Base-by-base conservation (phyloP, 2,113 vertebrate genomes). In the Anas platyrhynchos region DNA sequence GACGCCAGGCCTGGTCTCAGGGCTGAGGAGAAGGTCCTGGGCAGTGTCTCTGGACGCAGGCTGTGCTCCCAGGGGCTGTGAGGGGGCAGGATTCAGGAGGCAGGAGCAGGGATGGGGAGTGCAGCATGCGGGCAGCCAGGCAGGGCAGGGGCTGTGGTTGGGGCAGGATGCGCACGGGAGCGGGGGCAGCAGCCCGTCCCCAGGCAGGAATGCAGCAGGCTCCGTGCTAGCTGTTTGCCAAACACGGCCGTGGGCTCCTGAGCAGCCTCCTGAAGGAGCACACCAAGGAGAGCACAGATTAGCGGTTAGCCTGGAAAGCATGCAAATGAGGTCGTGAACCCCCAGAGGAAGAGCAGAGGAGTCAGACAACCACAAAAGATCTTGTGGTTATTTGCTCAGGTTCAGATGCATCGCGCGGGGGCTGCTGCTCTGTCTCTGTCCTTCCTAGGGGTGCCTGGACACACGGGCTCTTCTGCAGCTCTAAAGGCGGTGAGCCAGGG, bases 261-360 rank as follows among this genome's bases (percentile, higher is more conserved):
- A 7, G 72, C 23, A 63, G 44, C 71, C 5, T 32, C 34, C 54
- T 44, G 5, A 5, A 66, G 90, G 31, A 93, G 44, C n/a, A 32
- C 9, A 11, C 1, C 5, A 25, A 3, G 11, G 50, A 0, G 13
- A 77, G 69, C 48, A 0, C n/a, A 63, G 74, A 67, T 75, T 62
- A 66, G 80, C 1, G 1, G 76, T 85, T 77, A 79, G 56, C 66
- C 43, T 22, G 17, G 32, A 32, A 52, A 80, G 46, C 43, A 3
- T 3, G 68, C 34, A 46, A 71, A 69, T 2, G 2, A 65, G 68
- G 71, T 25, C 6, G 3, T 18, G 50, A 88, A 50, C 38, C 56
- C 81, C 56, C n/a, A 29, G 55, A 55, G 83, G 76, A 80, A 50
- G 63, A 83, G 87, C 74, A 54, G 66, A 80, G 63, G 87, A 85